Evolutionary conservation across 2,888 invertebrate species (phyloP).

Genomic region (Tiliacea aurago): DNA sequence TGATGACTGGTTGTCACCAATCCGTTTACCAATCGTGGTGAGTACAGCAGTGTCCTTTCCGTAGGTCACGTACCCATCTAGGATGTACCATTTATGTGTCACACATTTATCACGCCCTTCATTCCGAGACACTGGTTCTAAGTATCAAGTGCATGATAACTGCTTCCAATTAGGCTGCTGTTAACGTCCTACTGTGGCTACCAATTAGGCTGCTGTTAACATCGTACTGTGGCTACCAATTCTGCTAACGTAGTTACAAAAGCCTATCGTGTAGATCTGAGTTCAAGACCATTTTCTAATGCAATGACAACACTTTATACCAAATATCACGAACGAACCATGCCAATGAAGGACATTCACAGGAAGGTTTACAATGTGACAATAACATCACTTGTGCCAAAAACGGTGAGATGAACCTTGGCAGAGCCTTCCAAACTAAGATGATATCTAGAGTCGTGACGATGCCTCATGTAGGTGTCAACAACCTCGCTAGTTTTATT

Average conservation of each 20-base stretch:
- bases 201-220: neutral
- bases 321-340: neutral
- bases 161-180: too few relatives aligned
- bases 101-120: neutral
- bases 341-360: conserved; percentile 18
- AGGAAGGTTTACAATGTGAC: conserved; percentile 2
- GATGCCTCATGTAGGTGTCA: conserved; percentile 42
- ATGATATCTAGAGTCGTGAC: conserved; percentile 48
- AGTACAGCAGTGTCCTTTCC: neutral
- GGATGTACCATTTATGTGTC: neutral
- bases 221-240: neutral
- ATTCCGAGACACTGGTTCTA: neutral
- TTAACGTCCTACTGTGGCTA: neutral
- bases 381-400: conserved; percentile 37
- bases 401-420: conserved; percentile 46
- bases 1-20: neutral
- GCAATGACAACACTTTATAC: conserved; percentile 18
- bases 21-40: neutral
- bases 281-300: conserved; percentile 30
- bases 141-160: neutral
- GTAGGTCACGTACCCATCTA: neutral
- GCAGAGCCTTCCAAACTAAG: conserved; percentile 30
- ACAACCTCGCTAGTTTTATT: conserved; percentile 38
- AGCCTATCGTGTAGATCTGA: neutral
- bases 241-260: neutral